A percentile compares a stretch with the other conserved stretches of the same genome.
These are phyloP conservation scores for Schrankia costaestrigalis DNA, from an alignment of 2,888 invertebrate genomes.

Conservation along the genomic window DNA sequence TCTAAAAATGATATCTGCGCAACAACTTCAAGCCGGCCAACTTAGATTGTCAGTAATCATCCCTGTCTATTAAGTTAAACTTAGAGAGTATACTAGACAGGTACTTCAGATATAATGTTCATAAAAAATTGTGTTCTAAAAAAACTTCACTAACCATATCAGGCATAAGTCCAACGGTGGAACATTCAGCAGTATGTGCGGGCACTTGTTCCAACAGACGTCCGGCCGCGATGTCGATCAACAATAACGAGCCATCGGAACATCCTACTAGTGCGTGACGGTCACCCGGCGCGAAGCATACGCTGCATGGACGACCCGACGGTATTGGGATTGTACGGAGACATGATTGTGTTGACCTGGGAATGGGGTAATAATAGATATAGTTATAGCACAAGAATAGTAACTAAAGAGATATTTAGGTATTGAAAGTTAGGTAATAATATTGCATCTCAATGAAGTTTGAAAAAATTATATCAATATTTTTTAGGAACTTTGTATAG, in stretches of 20 bases:
- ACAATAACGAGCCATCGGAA: constrained; percentile 89
- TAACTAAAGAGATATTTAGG: no score
- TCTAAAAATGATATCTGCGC: no score
- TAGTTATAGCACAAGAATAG: background rate
- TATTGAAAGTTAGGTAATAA: no score
- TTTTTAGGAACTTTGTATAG: no score
- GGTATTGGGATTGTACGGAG: constrained; percentile 84
- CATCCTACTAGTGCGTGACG: constrained; percentile 93
- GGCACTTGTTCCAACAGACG: constrained; percentile 89
- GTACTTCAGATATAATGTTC: no score
- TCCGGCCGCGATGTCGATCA: constrained; percentile 92
- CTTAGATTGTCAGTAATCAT: no score
- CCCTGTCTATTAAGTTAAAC: no score
- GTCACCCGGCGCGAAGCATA: constrained; percentile 93
- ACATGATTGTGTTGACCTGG: constrained; percentile 82
- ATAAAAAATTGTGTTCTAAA: constrained; percentile 86
- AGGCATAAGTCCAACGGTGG: constrained; percentile 88
- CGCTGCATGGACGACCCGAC: constrained; percentile 84
- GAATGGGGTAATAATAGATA: background rate
- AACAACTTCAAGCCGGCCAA: no score
- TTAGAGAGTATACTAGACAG: no score
- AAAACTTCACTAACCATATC: constrained; percentile 83
- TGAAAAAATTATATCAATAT: no score
- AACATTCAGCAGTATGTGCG: constrained; percentile 91
- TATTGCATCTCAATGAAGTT: no score